Conservation (phyloP, 2,797 vertebrate species). For the Notolabrus celidotus region DNA sequence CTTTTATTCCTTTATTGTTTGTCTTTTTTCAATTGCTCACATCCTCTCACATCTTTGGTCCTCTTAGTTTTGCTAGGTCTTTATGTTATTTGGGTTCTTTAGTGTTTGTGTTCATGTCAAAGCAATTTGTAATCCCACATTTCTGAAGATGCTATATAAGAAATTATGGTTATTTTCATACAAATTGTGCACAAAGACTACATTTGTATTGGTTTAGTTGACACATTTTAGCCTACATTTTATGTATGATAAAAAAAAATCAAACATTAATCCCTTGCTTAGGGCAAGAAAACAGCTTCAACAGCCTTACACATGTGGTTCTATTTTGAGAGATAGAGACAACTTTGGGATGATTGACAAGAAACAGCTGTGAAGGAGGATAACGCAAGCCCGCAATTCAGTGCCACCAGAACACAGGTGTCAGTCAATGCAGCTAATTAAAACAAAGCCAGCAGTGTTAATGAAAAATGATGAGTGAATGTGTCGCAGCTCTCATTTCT, state of each 20-base stretch:
- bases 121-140: no score
- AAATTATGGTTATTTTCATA: not conserved
- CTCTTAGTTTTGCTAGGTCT: no score
- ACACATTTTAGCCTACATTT: conserved; percentile 1
- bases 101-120: no score
- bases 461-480: conserved; percentile 65
- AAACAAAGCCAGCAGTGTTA: conserved; percentile 71
- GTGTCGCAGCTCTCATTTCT: conserved; percentile 49
- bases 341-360: conserved; percentile 68
- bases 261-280: conserved; percentile 9
- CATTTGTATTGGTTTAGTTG: not conserved
- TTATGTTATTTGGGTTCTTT: no score
- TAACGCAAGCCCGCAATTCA: conserved; percentile 45
- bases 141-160: not conserved
- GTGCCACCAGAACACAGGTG: conserved; percentile 63
- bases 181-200: not conserved
- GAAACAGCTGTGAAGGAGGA: conserved; percentile 73
- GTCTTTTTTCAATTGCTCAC: no score
- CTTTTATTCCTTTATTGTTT: no score
- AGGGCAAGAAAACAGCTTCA: not conserved
- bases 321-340: conserved; percentile 45
- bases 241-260: not conserved
- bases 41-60: no score
- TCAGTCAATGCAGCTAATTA: conserved; percentile 70
- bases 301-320: conserved; percentile 30